Conservation (phyloP, 2,113 vertebrate species). For the Gadus macrocephalus region DNA sequence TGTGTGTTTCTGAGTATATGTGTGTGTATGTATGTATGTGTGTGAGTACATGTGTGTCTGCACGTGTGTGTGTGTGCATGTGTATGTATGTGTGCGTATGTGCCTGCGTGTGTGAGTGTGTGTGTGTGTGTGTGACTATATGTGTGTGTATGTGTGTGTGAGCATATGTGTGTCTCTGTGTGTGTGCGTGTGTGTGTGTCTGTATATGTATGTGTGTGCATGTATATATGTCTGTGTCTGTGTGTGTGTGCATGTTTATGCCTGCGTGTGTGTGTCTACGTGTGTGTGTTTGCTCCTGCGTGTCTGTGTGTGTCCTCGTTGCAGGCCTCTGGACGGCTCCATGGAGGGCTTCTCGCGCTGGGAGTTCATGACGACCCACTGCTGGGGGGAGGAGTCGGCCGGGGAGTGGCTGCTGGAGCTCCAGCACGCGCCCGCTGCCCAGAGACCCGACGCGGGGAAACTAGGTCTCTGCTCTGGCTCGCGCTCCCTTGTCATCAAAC, state of each 20-base stretch:
- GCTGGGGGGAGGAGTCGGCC: constrained; percentile 88
- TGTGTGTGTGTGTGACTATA: not conserved
- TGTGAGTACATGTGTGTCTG: not conserved
- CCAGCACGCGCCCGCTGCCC: constrained; percentile 81
- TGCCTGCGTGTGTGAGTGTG: not conserved
- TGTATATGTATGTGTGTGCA: too few relatives aligned
- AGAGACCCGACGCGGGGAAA: constrained; percentile 74
- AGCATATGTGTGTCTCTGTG: too few relatives aligned
- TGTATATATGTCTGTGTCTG: too few relatives aligned
- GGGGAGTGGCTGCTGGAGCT: constrained; percentile 92
- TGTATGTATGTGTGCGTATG: not conserved
- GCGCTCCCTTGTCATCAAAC: constrained; percentile 19
- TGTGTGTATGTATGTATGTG: not conserved
- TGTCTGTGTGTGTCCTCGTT: not conserved
- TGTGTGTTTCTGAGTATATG: not conserved
- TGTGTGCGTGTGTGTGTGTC: not conserved
- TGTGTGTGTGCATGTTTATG: too few relatives aligned
- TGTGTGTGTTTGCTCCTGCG: not conserved
- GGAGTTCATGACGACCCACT: constrained; percentile 97
- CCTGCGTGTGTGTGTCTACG: too few relatives aligned
- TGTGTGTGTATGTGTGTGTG: not conserved
- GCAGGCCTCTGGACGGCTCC: constrained; percentile 88
- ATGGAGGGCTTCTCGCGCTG: constrained; percentile 90
- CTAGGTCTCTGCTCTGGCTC: constrained; percentile 68
- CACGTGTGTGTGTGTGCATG: constrained; percentile 37